Conservation (phyloP, 2,113 vertebrate species). For the Grammomys surdaster region DNA sequence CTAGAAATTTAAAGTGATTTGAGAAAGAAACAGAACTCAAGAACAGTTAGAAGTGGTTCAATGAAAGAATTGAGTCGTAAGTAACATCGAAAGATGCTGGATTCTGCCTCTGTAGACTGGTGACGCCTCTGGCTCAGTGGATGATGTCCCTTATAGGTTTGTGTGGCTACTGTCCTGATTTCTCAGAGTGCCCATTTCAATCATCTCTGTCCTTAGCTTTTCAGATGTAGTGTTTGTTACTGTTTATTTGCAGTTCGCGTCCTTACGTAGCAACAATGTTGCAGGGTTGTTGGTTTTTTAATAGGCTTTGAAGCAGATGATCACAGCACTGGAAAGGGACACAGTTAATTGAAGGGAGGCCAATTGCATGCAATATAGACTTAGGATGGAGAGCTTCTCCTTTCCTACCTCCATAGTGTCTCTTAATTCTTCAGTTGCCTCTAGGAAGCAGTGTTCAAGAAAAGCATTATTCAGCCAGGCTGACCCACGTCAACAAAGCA, state of each 20-base stretch:
- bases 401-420: not conserved
- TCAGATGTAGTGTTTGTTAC: not conserved
- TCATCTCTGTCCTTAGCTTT: slow-evolving; percentile 15
- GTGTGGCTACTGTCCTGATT: not conserved
- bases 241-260: not conserved
- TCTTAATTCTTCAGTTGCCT: slow-evolving; percentile 1
- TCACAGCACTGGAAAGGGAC: not conserved
- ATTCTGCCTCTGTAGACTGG: not conserved
- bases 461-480: not conserved
- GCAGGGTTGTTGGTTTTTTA: too few relatives aligned
- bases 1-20: not conserved
- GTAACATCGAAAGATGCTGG: not conserved
- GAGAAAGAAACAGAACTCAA: not conserved
- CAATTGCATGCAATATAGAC: not conserved
- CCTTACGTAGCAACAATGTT: slow-evolving; percentile 9
- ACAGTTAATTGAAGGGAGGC: not conserved
- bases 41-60: not conserved
- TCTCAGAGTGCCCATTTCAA: not conserved
- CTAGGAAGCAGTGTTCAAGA: not conserved
- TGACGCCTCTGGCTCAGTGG: not conserved
- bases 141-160: not conserved
- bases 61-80: not conserved
- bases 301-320: slow-evolving; percentile 38
- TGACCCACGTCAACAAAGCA: not conserved
- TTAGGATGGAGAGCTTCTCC: not conserved